These are phyloP conservation scores for Pelobates cultripes DNA, from an alignment of 2,797 vertebrate genomes.

Conservation along the genomic window DNA sequence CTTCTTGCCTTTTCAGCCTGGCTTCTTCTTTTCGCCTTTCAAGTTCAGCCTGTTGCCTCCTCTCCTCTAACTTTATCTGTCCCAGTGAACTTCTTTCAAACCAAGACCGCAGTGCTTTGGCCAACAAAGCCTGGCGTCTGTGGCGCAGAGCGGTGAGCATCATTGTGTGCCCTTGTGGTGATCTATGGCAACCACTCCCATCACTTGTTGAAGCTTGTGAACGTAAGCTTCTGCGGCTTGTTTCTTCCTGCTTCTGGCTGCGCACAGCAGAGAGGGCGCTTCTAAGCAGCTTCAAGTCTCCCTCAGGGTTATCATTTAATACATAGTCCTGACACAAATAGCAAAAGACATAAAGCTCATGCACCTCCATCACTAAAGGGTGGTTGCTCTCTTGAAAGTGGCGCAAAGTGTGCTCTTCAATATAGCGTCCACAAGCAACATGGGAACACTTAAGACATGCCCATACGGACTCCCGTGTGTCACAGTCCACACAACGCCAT, in stretches of 20 bases:
- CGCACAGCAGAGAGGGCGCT: conserved; percentile 89
- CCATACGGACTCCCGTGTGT: conserved; percentile 93
- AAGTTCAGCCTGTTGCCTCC: conserved; percentile 76
- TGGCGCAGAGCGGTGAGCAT: conserved; percentile 90
- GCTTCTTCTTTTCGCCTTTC: conserved; percentile 84
- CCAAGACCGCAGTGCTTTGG: conserved; percentile 79
- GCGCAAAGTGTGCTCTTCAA: conserved; percentile 91
- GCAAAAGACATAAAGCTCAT: conserved; percentile 94
- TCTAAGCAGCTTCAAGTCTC: conserved; percentile 92
- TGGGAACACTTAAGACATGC: conserved; percentile 98
- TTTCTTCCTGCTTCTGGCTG: conserved; percentile 68
- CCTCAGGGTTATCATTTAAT: conserved; percentile 94
- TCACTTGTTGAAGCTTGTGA: conserved; percentile 76
- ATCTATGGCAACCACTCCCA: conserved; percentile 60
- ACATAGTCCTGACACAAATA: conserved; percentile 96
- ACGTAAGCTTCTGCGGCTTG: conserved; percentile 84
- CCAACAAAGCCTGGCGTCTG: conserved; percentile 86
- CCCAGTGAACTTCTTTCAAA: conserved; percentile 78
- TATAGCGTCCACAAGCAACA: conserved; percentile 93
- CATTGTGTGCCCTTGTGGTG: conserved; percentile 77
- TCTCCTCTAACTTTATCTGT: conserved; percentile 78
- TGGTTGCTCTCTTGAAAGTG: conserved; percentile 91
- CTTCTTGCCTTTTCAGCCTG: conserved; percentile 83
- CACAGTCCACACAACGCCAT: conserved; percentile 92
- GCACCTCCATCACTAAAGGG: conserved; percentile 94